These are phyloP conservation scores for Apotomis betuletana DNA, from an alignment of 2,888 invertebrate genomes.

Conservation along the genomic window DNA sequence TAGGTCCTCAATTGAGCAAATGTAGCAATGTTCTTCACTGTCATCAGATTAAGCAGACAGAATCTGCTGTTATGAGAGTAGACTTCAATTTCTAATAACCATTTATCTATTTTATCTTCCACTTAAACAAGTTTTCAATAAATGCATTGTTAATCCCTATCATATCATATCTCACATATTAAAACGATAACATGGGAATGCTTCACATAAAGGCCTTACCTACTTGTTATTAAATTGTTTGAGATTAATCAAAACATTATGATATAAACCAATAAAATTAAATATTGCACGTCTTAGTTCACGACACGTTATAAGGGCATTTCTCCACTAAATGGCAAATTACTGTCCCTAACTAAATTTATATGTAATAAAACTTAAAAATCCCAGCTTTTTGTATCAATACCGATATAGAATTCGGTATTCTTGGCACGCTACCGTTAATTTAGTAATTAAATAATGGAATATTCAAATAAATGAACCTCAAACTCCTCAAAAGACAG, in stretches of 20 bases:
- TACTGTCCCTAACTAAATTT: no score
- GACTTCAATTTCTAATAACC: slow-evolving; percentile 12
- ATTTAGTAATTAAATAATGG: no score
- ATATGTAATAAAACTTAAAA: no score
- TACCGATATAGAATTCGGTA: no score
- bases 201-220: not conserved
- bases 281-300: not conserved
- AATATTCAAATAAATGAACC: no score
- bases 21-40: not conserved
- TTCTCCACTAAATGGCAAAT: no score
- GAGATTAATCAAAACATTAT: not conserved
- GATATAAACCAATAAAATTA: not conserved
- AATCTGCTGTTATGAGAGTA: not conserved
- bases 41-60: not conserved
- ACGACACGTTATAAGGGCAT: no score
- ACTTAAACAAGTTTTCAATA: slow-evolving; percentile 6
- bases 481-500: no score
- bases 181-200: slow-evolving; percentile 25
- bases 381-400: no score
- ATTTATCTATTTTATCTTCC: slow-evolving; percentile 12
- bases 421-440: no score
- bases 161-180: slow-evolving; percentile 23
- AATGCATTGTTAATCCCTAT: slow-evolving; percentile 17
- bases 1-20: not conserved
- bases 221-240: not conserved